A percentile compares a stretch with the other conserved stretches of the same genome.
These are phyloP conservation scores for Acanthaster planci DNA, from an alignment of 35 echinoderm and acorn worm genomes.

Conservation along the genomic window DNA sequence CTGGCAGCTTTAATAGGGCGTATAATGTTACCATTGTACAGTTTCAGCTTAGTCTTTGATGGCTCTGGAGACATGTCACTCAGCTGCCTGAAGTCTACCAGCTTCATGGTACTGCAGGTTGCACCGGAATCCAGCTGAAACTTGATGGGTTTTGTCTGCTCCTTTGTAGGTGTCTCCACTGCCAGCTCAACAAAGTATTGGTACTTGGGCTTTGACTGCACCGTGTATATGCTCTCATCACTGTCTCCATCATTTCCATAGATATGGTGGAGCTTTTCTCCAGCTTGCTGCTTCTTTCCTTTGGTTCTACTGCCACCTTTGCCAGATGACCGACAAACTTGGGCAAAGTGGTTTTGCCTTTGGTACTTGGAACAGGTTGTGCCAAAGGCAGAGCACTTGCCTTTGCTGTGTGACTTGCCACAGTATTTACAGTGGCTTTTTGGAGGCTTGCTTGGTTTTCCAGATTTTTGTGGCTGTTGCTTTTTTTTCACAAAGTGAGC, in stretches of 20 bases:
- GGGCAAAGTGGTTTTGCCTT: neutral
- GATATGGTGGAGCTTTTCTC: neutral
- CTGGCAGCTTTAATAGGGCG: neutral
- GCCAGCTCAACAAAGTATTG: neutral
- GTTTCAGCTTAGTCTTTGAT: neutral
- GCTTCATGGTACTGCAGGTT: neutral
- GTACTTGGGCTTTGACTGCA: neutral
- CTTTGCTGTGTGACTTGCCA: conserved; percentile 16
- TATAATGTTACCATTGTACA: neutral
- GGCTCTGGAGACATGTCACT: neutral
- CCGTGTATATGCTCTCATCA: neutral
- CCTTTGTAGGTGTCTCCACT: neutral
- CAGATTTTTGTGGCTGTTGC: neutral
- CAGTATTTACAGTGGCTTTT: neutral
- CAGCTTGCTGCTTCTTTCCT: neutral
- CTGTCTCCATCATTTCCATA: neutral
- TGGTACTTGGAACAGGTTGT: neutral
- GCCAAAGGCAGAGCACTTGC: conserved; percentile 16
- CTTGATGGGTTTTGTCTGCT: neutral
- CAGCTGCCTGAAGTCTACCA: neutral
- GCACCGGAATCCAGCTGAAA: neutral
- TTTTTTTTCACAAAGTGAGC: neutral
- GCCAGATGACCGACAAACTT: conserved; percentile 5
- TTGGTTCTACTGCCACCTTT: conserved; percentile 3
- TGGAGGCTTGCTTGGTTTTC: conserved; percentile 3